Evolutionary conservation across 2,113 vertebrate genomes (phyloP).

Genomic region (Poicephalus meyeri): DNA sequence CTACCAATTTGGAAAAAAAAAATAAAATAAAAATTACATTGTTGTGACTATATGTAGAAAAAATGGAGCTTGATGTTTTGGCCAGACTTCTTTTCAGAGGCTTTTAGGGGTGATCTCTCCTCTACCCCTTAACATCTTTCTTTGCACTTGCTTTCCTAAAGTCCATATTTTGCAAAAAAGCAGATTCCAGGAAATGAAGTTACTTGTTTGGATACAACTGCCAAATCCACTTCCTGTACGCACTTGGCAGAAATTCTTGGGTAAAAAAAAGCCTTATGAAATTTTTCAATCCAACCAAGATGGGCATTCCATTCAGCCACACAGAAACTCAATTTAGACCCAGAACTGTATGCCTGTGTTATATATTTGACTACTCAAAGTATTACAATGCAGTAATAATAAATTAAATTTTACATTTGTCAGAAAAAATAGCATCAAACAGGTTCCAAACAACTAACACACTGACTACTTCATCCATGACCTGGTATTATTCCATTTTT

Average conservation of each 20-base stretch:
- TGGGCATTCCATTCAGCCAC: slow-evolving; percentile 49
- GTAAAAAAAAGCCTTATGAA: slow-evolving; percentile 48
- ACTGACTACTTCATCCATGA: neutral
- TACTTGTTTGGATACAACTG: slow-evolving; percentile 41
- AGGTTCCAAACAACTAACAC: slow-evolving; percentile 9
- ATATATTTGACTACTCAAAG: neutral
- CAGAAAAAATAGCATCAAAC: neutral
- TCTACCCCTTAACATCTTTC: neutral
- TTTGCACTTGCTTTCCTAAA: slow-evolving; percentile 23
- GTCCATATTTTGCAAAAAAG: slow-evolving; percentile 9
- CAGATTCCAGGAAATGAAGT: slow-evolving; percentile 63
- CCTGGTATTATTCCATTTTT: neutral
- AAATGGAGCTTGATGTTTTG: neutral
- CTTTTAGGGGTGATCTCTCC: neutral
- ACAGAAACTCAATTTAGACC: slow-evolving; percentile 8
- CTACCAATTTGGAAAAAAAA: neutral
- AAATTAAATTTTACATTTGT: slow-evolving; percentile 1
- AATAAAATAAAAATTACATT: neutral
- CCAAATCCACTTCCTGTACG: slow-evolving; percentile 64
- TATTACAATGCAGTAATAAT: neutral
- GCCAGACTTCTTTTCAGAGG: neutral
- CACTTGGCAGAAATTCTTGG: slow-evolving; percentile 33
- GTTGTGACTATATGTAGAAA: neutral
- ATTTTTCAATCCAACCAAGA: slow-evolving; percentile 49
- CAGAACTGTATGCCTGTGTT: neutral